Conservation (phyloP, 2,888 invertebrate species). For the Amphipyra berbera region DNA sequence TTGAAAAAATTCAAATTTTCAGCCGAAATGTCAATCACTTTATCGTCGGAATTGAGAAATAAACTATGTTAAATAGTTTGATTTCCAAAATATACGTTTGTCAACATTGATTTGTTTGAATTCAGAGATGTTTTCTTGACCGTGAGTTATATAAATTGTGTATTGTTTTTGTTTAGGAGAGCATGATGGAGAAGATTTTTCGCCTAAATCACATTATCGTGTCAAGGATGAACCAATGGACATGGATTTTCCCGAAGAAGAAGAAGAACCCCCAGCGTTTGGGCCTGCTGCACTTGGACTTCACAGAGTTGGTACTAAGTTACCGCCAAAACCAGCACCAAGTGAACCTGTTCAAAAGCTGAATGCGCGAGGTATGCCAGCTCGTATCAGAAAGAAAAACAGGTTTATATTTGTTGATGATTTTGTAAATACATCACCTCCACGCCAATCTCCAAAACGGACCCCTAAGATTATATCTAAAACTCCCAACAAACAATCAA, state of each 20-base stretch:
- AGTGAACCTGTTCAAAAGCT: constrained; percentile 94
- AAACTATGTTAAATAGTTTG: constrained; percentile 29
- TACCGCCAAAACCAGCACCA: constrained; percentile 93
- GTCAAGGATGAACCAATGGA: constrained; percentile 91
- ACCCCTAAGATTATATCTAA: constrained; percentile 90
- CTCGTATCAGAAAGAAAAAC: constrained; percentile 96
- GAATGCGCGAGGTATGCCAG: constrained; percentile 97
- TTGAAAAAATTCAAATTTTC: constrained; percentile 89
- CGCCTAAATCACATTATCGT: constrained; percentile 72
- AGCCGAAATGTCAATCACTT: constrained; percentile 77
- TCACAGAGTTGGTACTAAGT: constrained; percentile 94
- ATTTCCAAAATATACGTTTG: constrained; percentile 7
- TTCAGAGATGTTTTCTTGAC: constrained; percentile 22
- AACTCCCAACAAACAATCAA: constrained; percentile 80
- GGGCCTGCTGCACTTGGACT: constrained; percentile 95
- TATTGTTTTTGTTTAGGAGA: constrained; percentile 72
- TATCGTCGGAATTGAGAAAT: constrained; percentile 69
- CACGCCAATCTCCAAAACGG: constrained; percentile 93
- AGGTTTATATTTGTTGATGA: constrained; percentile 97
- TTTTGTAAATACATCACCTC: constrained; percentile 94
- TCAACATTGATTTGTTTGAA: constrained; percentile 8
- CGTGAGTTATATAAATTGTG: constrained; percentile 38
- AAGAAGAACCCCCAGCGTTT: constrained; percentile 92
- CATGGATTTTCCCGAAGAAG: constrained; percentile 91
- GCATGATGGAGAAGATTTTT: constrained; percentile 72